Base-by-base conservation (phyloP, 2,113 vertebrate genomes). In the Prietella phreatophila region DNA sequence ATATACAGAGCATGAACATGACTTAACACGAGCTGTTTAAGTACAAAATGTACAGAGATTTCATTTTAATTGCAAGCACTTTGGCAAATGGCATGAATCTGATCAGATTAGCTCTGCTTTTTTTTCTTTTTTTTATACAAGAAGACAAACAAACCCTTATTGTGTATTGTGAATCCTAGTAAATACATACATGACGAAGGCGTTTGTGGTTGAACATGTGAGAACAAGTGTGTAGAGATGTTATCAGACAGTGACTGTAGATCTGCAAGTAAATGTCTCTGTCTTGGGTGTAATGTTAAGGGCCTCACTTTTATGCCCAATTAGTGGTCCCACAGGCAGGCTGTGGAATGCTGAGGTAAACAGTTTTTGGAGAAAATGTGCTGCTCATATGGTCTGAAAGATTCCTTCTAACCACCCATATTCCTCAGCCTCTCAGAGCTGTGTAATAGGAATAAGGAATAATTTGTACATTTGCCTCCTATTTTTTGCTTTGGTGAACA, bases 331-430 rank as follows among this genome's bases (percentile, higher is more conserved):
- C 88, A 76, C 47, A 78, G 50, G 9, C 19, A 81, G 81, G 83
- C 55, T 69, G 84, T 87, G 90, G 85, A 67, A 92, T 85, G 79
- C 75, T 89, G 84, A 89, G 75, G 89, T 93, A 91, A 84, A 91
- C 47, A 30, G 67, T 61, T 91, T n/a, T 82, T 83, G 47, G 25
- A 86, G 82, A 91, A 89, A 88, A 60, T 92, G 86, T 92, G 67
- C 55, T 85, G 78, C 9, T 73, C 82, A 91, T 88, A 85, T 93
- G 84, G 88, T 87, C 69, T 87, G 50, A 90, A 78, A 86, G 17
- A 78, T 63, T 79, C 88, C 20, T 81, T n/a, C 15, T 53, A 63
- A 36, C 60, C 47, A 84, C 33, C 17, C 19, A 65, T 85, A 55
- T 88, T 84, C 42, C 33, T 85, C 30, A 78, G 17, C 30, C 15